Base-by-base conservation (phyloP, 2,797 vertebrate genomes). In the Phataginus tricuspis region DNA sequence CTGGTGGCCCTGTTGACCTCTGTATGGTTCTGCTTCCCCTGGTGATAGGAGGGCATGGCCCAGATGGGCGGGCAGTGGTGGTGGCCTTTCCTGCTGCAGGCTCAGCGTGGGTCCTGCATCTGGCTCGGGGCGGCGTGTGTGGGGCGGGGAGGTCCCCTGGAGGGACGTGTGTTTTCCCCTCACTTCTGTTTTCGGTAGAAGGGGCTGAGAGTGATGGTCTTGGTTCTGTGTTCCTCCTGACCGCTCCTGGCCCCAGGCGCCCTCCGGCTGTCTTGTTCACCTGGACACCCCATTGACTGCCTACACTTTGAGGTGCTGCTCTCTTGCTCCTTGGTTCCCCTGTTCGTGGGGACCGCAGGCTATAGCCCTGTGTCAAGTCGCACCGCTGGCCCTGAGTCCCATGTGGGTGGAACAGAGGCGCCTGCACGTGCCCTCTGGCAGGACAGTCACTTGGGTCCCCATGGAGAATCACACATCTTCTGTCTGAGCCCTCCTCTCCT, bases 401-500 rank as follows among this genome's bases (percentile, higher is more conserved):
- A 11, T 4, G 0, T 53, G n/a, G 61, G 11, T 31, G 0, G 0
- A 31, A 53, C 5, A 5, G 57, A 79, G 74, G 51, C 31, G 14
- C 27, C 7, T 23, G n/a, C 25, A 2, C 12, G 4, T 25, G 3
- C 53, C 74, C 69, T 49, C 69, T 31, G 7, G 71, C 23, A 2
- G 23, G 37, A 66, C 0, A 0, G 45, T 68, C 51, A 55, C 78
- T 71, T 42, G 39, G 61, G 59, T 53, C 49, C 64, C 34, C 5
- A 2, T 51, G 77, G 57, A 88, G 83, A 63, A 37, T n/a, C 31
- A 1, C 14, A n/a, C 64, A 23, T 75, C 45, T 94, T 86, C 45
- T 29, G 79, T 51, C 16, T 66, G 18, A 55, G 31, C 42, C 69
- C 27, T n/a, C 66, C 19, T 53, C 39, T 51, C 12, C 27, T 78